Evolutionary conservation across 2,888 invertebrate species (phyloP).

Genomic region (Metallyticus violacea): DNA sequence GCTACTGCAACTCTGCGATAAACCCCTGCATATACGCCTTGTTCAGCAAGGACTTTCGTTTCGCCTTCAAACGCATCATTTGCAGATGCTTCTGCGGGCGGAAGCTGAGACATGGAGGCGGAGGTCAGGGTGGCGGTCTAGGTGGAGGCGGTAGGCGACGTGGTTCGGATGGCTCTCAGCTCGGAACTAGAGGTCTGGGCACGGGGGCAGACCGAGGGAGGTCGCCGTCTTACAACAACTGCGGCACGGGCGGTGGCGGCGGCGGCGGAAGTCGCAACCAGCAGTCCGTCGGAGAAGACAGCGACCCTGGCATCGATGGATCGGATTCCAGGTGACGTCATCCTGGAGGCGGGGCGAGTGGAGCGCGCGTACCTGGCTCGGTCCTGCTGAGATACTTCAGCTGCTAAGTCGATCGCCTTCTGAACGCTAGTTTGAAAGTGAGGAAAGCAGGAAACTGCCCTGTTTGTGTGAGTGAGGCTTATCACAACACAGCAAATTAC

Average conservation of each 20-base stretch:
- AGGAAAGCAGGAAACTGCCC: background rate
- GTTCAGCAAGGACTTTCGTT: conserved; percentile 92
- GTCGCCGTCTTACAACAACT: conserved; percentile 21
- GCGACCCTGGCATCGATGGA: conserved; percentile 52
- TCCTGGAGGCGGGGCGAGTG: background rate
- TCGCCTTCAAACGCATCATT: conserved; percentile 89
- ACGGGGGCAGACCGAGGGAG: conserved; percentile 12
- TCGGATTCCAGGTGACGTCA: conserved; percentile 57
- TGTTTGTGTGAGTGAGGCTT: background rate
- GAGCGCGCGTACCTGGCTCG: background rate
- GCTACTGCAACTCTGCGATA: conserved; percentile 95
- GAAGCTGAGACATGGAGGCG: background rate
- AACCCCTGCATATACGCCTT: conserved; percentile 94
- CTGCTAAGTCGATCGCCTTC: background rate
- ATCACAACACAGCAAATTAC: background rate
- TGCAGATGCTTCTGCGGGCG: conserved; percentile 38
- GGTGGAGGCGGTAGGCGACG: conserved; percentile 28
- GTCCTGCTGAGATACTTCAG: background rate
- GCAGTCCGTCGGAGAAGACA: conserved; percentile 54
- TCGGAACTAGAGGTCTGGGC: conserved; percentile 48
- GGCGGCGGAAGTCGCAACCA: background rate
- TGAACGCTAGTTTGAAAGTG: background rate
- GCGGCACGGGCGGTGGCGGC: background rate
- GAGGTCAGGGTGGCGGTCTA: background rate
- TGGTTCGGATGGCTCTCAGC: conserved; percentile 41